These are phyloP conservation scores for Tetragonula carbonaria DNA, from an alignment of 2,888 invertebrate species.

Conservation along the genomic window DNA sequence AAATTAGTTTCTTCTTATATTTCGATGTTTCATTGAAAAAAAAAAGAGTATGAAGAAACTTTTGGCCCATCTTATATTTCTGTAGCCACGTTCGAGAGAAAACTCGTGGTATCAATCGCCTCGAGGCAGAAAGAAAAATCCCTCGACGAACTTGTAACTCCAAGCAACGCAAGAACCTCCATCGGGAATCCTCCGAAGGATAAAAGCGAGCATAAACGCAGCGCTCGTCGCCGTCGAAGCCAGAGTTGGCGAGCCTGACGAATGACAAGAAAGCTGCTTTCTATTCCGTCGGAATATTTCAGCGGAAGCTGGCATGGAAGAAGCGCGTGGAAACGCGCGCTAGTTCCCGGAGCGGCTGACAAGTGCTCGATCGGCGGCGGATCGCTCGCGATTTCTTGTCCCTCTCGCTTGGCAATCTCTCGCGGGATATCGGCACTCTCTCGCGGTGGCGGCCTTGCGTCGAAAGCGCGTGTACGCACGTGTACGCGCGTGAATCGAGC, in stretches of 20 bases:
- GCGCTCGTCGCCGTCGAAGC: not conserved
- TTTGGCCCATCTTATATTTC: not conserved
- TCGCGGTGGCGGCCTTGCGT: slow-evolving; percentile 57
- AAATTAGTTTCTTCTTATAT: no score
- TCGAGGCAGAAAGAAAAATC: not conserved
- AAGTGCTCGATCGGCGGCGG: slow-evolving; percentile 6
- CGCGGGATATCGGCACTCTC: slow-evolving; percentile 42
- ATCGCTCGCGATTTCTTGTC: slow-evolving; percentile 38
- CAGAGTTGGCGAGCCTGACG: slow-evolving; percentile 2
- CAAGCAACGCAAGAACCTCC: not conserved
- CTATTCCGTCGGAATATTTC: slow-evolving; percentile 21
- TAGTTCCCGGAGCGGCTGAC: slow-evolving; percentile 10
- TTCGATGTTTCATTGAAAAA: no score
- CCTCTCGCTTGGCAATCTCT: not conserved
- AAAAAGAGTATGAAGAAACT: no score
- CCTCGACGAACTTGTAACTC: no score
- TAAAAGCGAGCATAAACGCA: not conserved
- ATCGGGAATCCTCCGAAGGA: not conserved
- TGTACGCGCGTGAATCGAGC: slow-evolving; percentile 59
- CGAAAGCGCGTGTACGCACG: slow-evolving; percentile 49
- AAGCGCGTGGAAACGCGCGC: slow-evolving; percentile 46
- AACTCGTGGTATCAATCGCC: not conserved
- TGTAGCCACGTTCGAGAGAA: not conserved
- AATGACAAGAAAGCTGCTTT: slow-evolving; percentile 5
- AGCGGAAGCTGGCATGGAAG: slow-evolving; percentile 14